phyloP scores from a whole-genome alignment of 2,797 vertebrate genomes.

The Arnoldichthys spilopterus region DNA sequence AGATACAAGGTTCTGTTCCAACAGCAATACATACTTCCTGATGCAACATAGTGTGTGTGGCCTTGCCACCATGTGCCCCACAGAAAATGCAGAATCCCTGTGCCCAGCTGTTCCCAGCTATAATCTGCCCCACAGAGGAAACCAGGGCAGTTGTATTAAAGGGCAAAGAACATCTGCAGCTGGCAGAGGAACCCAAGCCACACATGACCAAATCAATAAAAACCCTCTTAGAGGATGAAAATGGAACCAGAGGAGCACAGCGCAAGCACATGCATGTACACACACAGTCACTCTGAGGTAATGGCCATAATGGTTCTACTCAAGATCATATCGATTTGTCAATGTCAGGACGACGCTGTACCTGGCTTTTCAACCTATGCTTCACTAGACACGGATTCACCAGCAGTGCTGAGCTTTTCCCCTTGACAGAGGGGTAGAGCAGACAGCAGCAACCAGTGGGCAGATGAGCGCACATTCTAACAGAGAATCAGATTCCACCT shows the following conservation, averaged over 20 bases:
- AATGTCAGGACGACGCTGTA: too few relatives aligned
- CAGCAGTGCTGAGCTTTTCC: neutral
- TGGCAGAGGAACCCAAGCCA: conserved; percentile 23
- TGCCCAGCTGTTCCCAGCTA: conserved; percentile 37
- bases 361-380: neutral
- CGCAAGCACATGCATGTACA: neutral
- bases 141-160: conserved; percentile 30
- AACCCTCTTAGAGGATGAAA: conserved; percentile 22
- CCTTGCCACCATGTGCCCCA: conserved; percentile 17
- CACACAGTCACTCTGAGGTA: neutral
- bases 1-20: too few relatives aligned
- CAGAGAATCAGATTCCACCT: neutral
- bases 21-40: too few relatives aligned
- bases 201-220: conserved; percentile 44
- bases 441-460: neutral
- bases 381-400: neutral
- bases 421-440: too few relatives aligned
- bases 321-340: neutral
- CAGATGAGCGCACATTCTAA: neutral
- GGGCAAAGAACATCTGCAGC: conserved; percentile 34
- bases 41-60: neutral
- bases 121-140: conserved; percentile 44
- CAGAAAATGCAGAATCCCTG: conserved; percentile 23
- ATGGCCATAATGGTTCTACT: neutral
- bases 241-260: neutral